Evolutionary conservation across 2,113 vertebrate genomes (phyloP).

Genomic region (Tympanuchus pallidicinctus): DNA sequence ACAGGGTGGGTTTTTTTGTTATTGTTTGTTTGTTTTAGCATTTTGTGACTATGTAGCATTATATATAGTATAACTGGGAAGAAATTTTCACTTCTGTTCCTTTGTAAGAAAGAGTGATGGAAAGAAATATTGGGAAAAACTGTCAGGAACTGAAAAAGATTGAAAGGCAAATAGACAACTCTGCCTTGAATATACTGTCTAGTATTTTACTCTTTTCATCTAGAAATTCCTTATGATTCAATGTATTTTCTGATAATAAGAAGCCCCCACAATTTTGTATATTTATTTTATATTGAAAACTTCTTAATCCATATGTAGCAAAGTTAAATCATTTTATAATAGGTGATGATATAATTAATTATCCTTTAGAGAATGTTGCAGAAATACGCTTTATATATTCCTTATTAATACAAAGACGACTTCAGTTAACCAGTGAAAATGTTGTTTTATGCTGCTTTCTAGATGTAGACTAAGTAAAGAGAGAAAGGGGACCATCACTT

Average conservation of each 20-base stretch:
- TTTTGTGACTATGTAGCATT: rapidly evolving
- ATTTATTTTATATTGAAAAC: background rate
- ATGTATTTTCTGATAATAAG: background rate
- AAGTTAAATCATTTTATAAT: background rate
- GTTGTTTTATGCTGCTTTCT: background rate
- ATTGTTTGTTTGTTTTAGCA: background rate
- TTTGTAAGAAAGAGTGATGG: background rate
- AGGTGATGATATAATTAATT: background rate
- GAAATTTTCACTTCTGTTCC: background rate
- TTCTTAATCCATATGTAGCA: background rate
- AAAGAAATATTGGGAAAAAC: background rate
- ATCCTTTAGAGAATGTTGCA: background rate
- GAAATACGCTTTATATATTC: background rate
- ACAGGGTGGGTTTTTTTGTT: no score
- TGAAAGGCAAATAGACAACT: background rate
- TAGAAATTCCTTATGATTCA: background rate
- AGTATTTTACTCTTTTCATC: background rate
- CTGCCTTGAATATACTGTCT: background rate
- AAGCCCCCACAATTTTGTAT: background rate
- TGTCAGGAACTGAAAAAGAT: background rate
- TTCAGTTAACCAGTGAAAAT: conserved; percentile 26
- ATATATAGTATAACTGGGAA: background rate
- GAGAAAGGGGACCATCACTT: background rate
- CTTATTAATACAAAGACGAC: conserved; percentile 24
- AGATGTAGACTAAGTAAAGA: background rate